phyloP scores from a whole-genome alignment of 2,113 vertebrate species.

The Columbina picui region DNA sequence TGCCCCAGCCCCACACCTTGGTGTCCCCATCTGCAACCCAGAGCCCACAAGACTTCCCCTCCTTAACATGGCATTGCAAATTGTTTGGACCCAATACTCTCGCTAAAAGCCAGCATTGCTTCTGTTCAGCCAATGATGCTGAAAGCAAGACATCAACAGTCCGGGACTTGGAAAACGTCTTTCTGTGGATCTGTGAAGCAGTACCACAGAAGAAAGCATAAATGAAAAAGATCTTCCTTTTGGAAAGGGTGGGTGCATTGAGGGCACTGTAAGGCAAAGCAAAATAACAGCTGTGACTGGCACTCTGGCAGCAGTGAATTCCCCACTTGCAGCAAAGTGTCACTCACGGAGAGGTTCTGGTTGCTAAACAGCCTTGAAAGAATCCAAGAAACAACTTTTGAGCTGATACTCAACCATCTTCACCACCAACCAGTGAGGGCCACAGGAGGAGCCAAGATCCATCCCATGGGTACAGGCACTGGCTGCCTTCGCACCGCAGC shows the following conservation, averaged over 20 bases:
- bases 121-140: background rate
- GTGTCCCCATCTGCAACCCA: background rate
- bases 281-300: background rate
- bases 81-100: background rate
- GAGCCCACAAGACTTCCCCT: background rate
- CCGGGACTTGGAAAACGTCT: background rate
- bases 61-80: background rate
- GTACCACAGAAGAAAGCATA: background rate
- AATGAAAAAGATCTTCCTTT: slow-evolving; percentile 13
- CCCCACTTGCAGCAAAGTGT: background rate
- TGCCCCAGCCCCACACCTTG: background rate
- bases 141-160: background rate
- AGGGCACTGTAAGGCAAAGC: slow-evolving; percentile 18
- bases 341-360: rapidly evolving
- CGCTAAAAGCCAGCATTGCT: background rate
- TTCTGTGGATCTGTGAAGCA: background rate
- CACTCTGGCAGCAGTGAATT: background rate
- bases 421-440: background rate
- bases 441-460: rapidly evolving
- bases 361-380: background rate
- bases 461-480: rapidly evolving
- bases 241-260: background rate
- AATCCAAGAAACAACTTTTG: background rate
- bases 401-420: background rate
- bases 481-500: rapidly evolving